phyloP scores from a whole-genome alignment of 1,140 invertebrate species.

The Dendrolimus punctatus region DNA sequence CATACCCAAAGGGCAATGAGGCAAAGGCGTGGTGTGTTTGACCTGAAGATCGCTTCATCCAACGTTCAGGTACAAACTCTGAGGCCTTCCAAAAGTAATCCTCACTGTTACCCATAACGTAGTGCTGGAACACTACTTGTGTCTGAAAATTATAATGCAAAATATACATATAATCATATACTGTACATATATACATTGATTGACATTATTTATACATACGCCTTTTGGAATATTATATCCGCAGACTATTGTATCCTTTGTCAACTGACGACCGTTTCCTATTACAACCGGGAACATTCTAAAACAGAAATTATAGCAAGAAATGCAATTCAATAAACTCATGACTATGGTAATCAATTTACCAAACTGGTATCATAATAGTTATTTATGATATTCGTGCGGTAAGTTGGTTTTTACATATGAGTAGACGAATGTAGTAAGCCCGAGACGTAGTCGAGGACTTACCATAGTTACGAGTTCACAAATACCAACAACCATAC shows the following conservation, averaged over 20 bases:
- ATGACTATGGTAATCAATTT: too few species aligned
- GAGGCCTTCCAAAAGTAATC: constrained; percentile 79
- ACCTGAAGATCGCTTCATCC: constrained; percentile 70
- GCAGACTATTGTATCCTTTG: constrained; percentile 84
- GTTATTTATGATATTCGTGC: too few species aligned
- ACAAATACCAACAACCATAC: too few species aligned
- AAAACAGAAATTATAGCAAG: constrained; percentile 24
- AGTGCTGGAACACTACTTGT: constrained; percentile 86
- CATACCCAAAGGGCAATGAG: constrained; percentile 82
- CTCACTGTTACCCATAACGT: constrained; percentile 83
- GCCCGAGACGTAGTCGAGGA: too few species aligned
- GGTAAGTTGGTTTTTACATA: too few species aligned
- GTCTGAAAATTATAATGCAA: constrained; percentile 72
- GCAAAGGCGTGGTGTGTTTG: constrained; percentile 75
- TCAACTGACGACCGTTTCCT: constrained; percentile 86
- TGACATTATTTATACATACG: constrained; percentile 71
- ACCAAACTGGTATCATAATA: too few species aligned
- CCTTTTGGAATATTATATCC: constrained; percentile 92
- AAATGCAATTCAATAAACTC: too few species aligned
- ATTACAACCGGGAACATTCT: constrained; percentile 92
- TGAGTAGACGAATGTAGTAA: too few species aligned
- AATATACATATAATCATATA: neutral
- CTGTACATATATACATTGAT: neutral
- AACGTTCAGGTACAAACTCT: constrained; percentile 83
- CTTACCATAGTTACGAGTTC: too few species aligned